Conservation (phyloP, 1,140 invertebrate genomes). For the Globodera ellingtonae region DNA sequence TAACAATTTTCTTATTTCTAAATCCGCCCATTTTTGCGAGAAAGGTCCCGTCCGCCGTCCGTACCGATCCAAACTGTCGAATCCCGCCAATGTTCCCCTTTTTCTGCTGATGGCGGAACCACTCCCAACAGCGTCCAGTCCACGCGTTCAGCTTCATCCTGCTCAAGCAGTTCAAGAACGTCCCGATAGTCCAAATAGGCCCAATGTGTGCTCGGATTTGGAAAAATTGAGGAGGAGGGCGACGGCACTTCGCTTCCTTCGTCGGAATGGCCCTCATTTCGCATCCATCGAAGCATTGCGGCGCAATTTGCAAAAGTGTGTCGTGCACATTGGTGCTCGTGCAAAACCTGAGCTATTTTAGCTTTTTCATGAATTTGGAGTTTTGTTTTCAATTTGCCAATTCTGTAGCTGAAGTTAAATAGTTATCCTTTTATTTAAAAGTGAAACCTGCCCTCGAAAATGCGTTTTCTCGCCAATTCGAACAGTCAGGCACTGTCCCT, state of each 20-base stretch:
- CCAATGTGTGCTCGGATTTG: constrained; percentile 30
- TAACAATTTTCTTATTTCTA: too few relatives aligned
- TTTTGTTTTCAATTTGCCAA: neutral
- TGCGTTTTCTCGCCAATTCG: constrained; percentile 19
- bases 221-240: neutral
- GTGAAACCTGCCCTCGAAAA: constrained; percentile 7
- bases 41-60: neutral
- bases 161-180: constrained; percentile 17
- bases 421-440: neutral
- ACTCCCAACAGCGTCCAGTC: constrained; percentile 24
- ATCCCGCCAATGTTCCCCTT: constrained; percentile 11
- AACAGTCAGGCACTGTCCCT: neutral
- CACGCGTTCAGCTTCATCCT: constrained; percentile 21
- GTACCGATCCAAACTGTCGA: constrained; percentile 36
- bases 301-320: constrained; percentile 7
- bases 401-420: neutral
- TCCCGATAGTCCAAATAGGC: constrained; percentile 34
- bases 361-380: constrained; percentile 3
- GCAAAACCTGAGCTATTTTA: constrained; percentile 2
- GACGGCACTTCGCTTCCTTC: neutral
- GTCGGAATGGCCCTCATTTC: neutral
- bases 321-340: constrained; percentile 12
- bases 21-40: neutral
- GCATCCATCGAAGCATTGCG: constrained; percentile 24
- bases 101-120: neutral